These are phyloP conservation scores for Heptranchias perlo DNA, from an alignment of 2,113 vertebrate genomes.

Conservation along the genomic window DNA sequence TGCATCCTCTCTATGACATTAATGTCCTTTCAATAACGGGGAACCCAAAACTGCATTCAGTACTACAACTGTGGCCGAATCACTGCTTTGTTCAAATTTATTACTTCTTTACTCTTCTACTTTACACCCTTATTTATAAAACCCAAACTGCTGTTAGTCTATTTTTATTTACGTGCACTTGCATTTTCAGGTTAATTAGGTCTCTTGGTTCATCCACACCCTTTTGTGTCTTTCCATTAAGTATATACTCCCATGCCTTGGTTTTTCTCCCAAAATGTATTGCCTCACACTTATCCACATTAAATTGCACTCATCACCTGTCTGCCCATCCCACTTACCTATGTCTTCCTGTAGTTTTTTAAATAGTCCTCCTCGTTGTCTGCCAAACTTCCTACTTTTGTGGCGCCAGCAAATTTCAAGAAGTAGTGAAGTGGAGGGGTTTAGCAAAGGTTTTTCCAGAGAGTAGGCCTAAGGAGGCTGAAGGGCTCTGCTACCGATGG, in stretches of 20 bases:
- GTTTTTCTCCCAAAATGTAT: neutral
- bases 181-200: no score
- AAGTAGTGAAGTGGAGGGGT: neutral
- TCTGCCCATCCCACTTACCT: no score
- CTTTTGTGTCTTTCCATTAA: neutral
- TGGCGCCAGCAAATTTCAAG: no score
- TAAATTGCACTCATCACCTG: no score
- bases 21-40: no score
- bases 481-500: no score
- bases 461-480: neutral
- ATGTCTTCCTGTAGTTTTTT: no score
- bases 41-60: neutral
- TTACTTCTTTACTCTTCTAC: no score
- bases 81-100: neutral
- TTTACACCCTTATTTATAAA: neutral
- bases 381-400: no score
- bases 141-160: neutral
- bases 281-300: neutral
- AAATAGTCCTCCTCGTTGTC: no score
- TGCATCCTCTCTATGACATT: no score
- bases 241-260: neutral
- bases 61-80: neutral
- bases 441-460: neutral
- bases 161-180: neutral
- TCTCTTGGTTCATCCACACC: neutral